Evolutionary conservation across 2,113 vertebrate genomes (phyloP).

Genomic region (Neodontobutis hainanensis): DNA sequence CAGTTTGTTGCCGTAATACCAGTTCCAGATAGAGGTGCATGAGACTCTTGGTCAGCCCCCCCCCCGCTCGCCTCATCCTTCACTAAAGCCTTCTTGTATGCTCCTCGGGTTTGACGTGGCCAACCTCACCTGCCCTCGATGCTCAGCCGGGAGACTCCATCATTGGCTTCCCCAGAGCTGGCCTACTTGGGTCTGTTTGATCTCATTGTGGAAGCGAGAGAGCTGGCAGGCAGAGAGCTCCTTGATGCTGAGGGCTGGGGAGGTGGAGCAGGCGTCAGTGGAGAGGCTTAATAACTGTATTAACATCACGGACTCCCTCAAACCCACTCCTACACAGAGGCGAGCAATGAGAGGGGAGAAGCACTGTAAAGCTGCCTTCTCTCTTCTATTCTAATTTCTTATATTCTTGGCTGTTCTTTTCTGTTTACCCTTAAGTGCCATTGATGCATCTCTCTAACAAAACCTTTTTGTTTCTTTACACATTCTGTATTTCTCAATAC

Average conservation of each 20-base stretch:
- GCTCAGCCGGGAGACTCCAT: conserved; percentile 63
- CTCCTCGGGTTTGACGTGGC: conserved; percentile 61
- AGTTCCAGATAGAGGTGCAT: conserved; percentile 50
- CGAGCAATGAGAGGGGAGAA: neutral
- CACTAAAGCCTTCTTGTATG: conserved; percentile 68
- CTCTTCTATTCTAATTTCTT: conserved; percentile 55
- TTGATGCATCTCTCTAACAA: conserved; percentile 21
- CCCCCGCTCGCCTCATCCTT: conserved; percentile 1
- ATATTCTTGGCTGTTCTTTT: neutral
- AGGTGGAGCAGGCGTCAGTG: conserved; percentile 71
- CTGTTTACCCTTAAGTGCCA: neutral
- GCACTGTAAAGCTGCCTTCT: conserved; percentile 33
- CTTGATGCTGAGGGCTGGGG: conserved; percentile 69
- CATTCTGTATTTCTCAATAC: neutral
- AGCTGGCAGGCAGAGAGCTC: conserved; percentile 67
- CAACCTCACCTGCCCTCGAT: conserved; percentile 59
- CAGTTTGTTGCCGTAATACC: conserved; percentile 57
- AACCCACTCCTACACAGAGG: conserved; percentile 55
- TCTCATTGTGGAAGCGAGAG: conserved; percentile 70
- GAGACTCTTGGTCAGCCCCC: conserved; percentile 68
- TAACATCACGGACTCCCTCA: conserved; percentile 69
- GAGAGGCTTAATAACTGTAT: conserved; percentile 80
- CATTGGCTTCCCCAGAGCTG: conserved; percentile 66
- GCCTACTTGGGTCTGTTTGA: conserved; percentile 76
- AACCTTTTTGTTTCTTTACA: neutral